Evolutionary conservation across 2,113 vertebrate species (phyloP).

Genomic region (Hassar affinis): DNA sequence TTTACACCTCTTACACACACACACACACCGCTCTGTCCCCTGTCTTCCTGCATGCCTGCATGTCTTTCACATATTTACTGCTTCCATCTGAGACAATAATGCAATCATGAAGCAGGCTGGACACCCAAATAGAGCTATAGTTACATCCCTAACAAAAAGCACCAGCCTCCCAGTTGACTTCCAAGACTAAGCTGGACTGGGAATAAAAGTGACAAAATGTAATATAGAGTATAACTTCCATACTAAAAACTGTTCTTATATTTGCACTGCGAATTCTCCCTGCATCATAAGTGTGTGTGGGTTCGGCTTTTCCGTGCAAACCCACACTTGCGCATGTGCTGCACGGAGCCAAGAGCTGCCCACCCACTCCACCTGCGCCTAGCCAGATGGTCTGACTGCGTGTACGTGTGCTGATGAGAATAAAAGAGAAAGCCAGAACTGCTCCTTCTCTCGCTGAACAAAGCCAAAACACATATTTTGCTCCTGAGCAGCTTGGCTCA

Average conservation of each 20-base stretch:
- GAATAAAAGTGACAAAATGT: neutral
- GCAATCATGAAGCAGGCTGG: neutral
- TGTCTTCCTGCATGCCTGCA: too few relatives aligned
- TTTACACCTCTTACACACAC: neutral
- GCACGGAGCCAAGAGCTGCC: conserved; percentile 34
- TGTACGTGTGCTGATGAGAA: conserved; percentile 21
- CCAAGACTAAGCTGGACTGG: neutral
- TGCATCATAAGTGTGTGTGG: neutral
- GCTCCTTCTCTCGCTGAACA: neutral
- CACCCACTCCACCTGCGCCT: conserved; percentile 23
- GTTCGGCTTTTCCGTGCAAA: neutral
- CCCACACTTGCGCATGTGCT: neutral
- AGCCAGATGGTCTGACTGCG: conserved; percentile 54
- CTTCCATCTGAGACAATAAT: neutral
- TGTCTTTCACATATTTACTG: neutral
- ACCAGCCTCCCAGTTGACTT: neutral
- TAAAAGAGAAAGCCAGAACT: conserved; percentile 6
- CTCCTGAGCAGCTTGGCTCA: neutral
- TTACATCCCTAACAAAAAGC: neutral
- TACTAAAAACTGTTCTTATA: too few relatives aligned
- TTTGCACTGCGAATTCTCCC: neutral
- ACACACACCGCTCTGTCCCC: too few relatives aligned
- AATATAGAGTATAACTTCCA: neutral
- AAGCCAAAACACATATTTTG: conserved; percentile 26
- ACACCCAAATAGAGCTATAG: neutral